Base-by-base conservation (phyloP, 2,113 vertebrate species). In the Chloebia gouldiae region DNA sequence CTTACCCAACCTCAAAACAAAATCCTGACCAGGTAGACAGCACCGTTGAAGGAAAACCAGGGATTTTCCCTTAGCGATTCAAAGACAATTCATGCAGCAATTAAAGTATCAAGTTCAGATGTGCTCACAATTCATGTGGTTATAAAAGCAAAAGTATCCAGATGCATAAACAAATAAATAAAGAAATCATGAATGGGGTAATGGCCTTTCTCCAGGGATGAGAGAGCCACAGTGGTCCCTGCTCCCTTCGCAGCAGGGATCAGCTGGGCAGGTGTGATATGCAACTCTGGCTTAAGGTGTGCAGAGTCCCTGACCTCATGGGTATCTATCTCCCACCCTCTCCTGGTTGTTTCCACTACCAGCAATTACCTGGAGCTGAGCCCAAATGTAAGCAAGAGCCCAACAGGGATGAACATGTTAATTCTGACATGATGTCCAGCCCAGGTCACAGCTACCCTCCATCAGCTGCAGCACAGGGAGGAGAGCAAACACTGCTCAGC, bases 171-270 rank as follows among this genome's bases (percentile, higher is more conserved):
- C 47, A 93, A 94, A 91, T 49, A 87, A 89, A 86, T 15, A 88
- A 88, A 66, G 6, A 81, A 88, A 66, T 10, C 0, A 0, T 19
- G 73, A 71, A 16, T 0, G 0, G 47, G 28, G n/a, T 81, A 68
- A n/a, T n/a, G n/a, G 24, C 57, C 88, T 64, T 63, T 77, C 13
- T 8, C 14, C 21, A 24, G 25, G 56, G 60, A 14, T 45, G 17
- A 69, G 47, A 33, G 61, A 39, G 15, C 22, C 28, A 7, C 0
- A 2, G 7, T 2, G 31, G 18, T 53, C 60, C 37, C 63, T 39
- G 56, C 6, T 33, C 24, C 30, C 30, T 3, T 2, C 0, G 0
- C 3, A 1, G 37, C 50, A n/a, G 47, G 37, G 60, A 44, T 37
- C 78, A 44, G 37, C 56, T 63, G 0, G 0, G 35, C 37, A 45